Evolutionary conservation across 35 echinoderm and acorn worm species (phyloP).

Genomic region (Hemicentrotus pulcherrimus): DNA sequence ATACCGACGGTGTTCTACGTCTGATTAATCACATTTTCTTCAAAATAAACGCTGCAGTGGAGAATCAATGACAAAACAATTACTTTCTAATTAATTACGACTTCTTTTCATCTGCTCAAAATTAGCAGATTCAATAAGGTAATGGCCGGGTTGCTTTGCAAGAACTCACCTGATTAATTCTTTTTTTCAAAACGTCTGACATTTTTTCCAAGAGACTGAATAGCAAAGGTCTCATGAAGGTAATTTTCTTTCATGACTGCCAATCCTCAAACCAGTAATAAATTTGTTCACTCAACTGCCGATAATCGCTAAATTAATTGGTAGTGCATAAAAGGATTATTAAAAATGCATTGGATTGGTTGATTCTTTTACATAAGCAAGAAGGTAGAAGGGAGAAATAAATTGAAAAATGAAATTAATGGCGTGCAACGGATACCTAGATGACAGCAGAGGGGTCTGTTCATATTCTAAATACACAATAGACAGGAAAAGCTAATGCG

Average conservation of each 20-base stretch:
- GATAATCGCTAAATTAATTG: conserved; percentile 33
- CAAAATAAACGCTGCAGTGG: not conserved
- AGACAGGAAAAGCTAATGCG: not conserved
- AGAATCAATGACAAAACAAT: conserved; percentile 41
- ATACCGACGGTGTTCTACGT: not conserved
- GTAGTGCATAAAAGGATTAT: not conserved
- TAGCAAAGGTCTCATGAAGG: not conserved
- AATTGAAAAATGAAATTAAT: not conserved
- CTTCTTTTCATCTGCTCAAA: not conserved
- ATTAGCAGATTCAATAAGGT: conserved; percentile 36
- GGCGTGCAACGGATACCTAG: too few species aligned
- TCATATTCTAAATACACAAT: not conserved
- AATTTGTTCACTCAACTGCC: not conserved
- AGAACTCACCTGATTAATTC: conserved; percentile 30
- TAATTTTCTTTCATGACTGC: not conserved
- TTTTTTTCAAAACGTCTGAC: not conserved
- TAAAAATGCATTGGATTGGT: not conserved
- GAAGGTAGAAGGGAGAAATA: not conserved
- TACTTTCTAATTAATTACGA: conserved; percentile 24
- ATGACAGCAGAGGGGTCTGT: too few species aligned
- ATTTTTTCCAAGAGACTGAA: not conserved
- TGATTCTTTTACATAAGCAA: not conserved
- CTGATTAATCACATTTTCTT: not conserved
- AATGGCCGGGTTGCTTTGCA: not conserved
- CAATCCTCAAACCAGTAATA: not conserved